Conservation (phyloP, 2,888 invertebrate species). For the Gonocerus acuteangulatus region DNA sequence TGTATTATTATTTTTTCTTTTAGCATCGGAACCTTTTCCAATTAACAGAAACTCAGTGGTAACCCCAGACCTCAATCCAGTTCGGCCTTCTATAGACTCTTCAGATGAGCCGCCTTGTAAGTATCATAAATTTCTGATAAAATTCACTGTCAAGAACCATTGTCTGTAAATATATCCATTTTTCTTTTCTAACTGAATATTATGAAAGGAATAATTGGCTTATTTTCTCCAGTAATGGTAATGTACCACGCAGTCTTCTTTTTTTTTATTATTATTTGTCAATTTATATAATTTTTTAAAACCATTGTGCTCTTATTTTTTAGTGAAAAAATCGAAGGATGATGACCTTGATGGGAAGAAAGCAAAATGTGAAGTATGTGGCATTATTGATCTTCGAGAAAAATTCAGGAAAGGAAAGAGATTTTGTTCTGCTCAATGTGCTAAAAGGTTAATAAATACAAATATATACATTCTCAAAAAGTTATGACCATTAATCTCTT, state of each 20-base stretch:
- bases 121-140: too few relatives aligned
- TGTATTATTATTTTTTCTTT: conserved; percentile 31
- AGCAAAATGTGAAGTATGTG: conserved; percentile 67
- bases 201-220: background rate
- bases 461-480: too few relatives aligned
- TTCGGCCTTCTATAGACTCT: conserved; percentile 51
- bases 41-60: conserved; percentile 58
- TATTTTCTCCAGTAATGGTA: background rate
- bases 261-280: too few relatives aligned
- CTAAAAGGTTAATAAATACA: conserved; percentile 58
- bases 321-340: conserved; percentile 49
- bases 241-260: too few relatives aligned
- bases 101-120: conserved; percentile 72
- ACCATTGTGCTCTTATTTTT: too few relatives aligned
- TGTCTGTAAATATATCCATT: too few relatives aligned
- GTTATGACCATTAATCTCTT: too few relatives aligned
- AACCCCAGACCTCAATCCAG: conserved; percentile 43
- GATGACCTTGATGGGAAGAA: conserved; percentile 43
- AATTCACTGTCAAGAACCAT: too few relatives aligned
- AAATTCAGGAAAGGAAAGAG: conserved; percentile 67
- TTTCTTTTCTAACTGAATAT: too few relatives aligned
- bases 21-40: conserved; percentile 76
- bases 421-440: conserved; percentile 67
- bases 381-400: conserved; percentile 54
- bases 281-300: too few relatives aligned